Base-by-base conservation (phyloP, 2,888 invertebrate genomes). In the Matsumyia berberina region DNA sequence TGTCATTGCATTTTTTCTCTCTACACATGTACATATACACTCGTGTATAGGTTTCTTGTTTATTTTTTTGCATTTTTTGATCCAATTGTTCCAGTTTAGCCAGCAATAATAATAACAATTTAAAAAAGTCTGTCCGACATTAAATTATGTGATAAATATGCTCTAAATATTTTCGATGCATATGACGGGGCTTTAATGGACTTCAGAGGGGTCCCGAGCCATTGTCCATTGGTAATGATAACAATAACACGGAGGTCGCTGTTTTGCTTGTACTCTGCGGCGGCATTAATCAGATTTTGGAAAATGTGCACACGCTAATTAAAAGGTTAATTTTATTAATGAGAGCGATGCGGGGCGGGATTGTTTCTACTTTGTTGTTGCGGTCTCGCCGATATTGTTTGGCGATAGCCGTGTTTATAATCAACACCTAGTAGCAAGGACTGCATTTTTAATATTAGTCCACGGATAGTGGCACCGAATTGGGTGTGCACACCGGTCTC, bases 291-390 rank as follows among this genome's bases (percentile, higher is more conserved):
- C 74, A 80, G 85, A 80, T 85, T 85, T 80, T 74, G 31, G 58
- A 70, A 85, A 74, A 76, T 85, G 60, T 79, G 58, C 55, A 12
- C 58, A 8, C 33, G 74, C 80, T 85, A 85, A 85, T 85, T 85
- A 85, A 85, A 85, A 80, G 79, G 85, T 79, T 85, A 80, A 79
- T 83, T 73, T 79, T 69, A 42, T 64, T 73, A 83, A 62, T 74
- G 70, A 44, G 62, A 6, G 8, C n/a, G 15, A 3, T 5, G 12
- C 6, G 51, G 19, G 29, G 3, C 1, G 46, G n/a, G 19, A 2
- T 24, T n/a, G n/a, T n/a, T 49, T 35, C 15, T 31, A 15, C 4
- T 24, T 24, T 24, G 24, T 24, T 24, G 24, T 24, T 42, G 62
- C 33, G 55, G 76, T 67, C 51, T 39, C 9, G 29, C n/a, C 12